A percentile compares a stretch with the other conserved stretches of the same genome.
Evolutionary conservation across 2,797 vertebrate species (phyloP).

Genomic region (Ctenosaura bakeri): DNA sequence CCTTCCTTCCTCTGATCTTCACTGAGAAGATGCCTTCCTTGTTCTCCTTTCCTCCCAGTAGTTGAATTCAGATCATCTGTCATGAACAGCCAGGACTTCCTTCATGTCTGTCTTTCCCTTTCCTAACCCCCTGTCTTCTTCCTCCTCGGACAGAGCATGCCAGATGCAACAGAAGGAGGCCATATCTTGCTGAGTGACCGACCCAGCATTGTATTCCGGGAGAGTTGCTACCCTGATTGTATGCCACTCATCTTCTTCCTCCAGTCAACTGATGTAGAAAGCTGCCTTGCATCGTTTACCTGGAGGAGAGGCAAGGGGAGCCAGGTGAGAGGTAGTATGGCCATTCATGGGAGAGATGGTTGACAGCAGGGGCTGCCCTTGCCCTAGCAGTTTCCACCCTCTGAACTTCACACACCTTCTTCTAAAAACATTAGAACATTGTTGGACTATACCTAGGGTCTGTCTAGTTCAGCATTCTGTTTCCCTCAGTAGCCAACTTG

Average conservation of each 20-base stretch:
- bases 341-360: background rate
- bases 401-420: too few relatives aligned
- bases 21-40: background rate
- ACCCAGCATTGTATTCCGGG: conserved; percentile 61
- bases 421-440: too few relatives aligned
- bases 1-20: background rate
- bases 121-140: background rate
- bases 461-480: too few relatives aligned
- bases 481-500: background rate
- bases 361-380: background rate
- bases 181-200: conserved; percentile 68
- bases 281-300: conserved; percentile 68
- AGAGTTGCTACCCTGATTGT: conserved; percentile 62
- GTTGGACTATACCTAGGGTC: background rate
- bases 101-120: too few relatives aligned
- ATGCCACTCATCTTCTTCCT: conserved; percentile 65
- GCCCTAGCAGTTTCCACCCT: background rate
- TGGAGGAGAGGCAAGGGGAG: conserved; percentile 54
- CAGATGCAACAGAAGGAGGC: background rate
- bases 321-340: conserved; percentile 58
- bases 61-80: too few relatives aligned
- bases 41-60: too few relatives aligned
- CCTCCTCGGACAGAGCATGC: background rate
- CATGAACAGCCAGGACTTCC: too few relatives aligned
- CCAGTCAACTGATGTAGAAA: conserved; percentile 38